Conservation (phyloP, 1,140 invertebrate genomes). For the Epicauta chinensis region DNA sequence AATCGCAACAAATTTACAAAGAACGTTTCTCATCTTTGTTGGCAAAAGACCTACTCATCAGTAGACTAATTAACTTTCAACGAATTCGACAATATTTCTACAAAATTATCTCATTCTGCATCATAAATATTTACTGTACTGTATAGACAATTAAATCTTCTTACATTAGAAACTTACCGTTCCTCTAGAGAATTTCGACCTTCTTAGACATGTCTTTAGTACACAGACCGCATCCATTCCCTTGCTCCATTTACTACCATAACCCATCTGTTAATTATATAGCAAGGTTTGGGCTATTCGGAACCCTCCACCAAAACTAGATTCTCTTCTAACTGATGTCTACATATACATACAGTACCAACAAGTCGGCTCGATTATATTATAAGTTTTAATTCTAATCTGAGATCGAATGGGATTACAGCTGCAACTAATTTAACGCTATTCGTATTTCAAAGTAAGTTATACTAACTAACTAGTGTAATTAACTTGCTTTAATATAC, state of each 20-base stretch:
- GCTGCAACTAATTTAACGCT: constrained; percentile 20
- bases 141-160: constrained; percentile 13
- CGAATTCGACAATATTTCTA: constrained; percentile 8
- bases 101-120: constrained; percentile 3
- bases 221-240: constrained; percentile 23
- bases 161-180: too few relatives aligned
- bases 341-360: too few relatives aligned
- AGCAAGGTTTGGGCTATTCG: too few relatives aligned
- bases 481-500: constrained; percentile 20
- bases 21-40: background rate
- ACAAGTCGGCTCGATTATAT: constrained; percentile 5
- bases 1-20: background rate
- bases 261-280: constrained; percentile 31
- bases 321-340: too few relatives aligned
- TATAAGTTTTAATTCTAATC: constrained; percentile 12
- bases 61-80: constrained; percentile 4
- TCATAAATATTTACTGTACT: constrained; percentile 15
- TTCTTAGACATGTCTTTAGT: constrained; percentile 21
- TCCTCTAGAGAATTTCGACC: background rate
- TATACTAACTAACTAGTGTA: constrained; percentile 14
- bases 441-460: constrained; percentile 19
- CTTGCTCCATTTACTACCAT: constrained; percentile 26
- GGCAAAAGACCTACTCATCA: background rate
- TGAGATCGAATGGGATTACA: constrained; percentile 19
- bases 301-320: too few relatives aligned